phyloP scores from a whole-genome alignment of 2,888 invertebrate genomes.

The Trissolcus japonicus region DNA sequence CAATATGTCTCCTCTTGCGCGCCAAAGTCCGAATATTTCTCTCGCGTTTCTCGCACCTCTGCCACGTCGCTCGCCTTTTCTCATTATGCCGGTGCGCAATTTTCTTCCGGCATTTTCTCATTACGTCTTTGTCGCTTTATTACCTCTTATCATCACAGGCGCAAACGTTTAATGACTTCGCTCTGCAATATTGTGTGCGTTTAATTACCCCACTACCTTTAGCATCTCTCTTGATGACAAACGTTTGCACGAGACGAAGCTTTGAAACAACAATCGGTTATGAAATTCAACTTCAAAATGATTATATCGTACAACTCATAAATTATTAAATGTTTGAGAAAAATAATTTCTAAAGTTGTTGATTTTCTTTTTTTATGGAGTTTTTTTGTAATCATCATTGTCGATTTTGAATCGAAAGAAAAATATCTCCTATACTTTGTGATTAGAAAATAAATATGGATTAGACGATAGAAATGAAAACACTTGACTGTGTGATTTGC shows the following conservation, averaged over 20 bases:
- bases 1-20: constrained; percentile 65
- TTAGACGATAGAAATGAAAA: background rate
- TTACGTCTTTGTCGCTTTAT: constrained; percentile 43
- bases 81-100: constrained; percentile 39
- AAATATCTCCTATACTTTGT: too few species aligned
- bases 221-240: too few species aligned
- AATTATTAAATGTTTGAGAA: too few species aligned
- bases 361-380: too few species aligned
- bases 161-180: constrained; percentile 30
- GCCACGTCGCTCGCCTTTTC: constrained; percentile 25
- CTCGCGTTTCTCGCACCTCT: constrained; percentile 48
- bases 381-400: too few species aligned
- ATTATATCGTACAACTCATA: too few species aligned
- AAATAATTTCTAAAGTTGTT: too few species aligned
- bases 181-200: constrained; percentile 24
- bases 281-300: too few species aligned
- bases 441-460: background rate
- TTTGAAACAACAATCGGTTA: too few species aligned
- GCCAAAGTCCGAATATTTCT: constrained; percentile 57
- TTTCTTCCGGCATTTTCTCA: constrained; percentile 36
- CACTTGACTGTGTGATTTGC: background rate
- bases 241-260: background rate
- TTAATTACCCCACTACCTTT: constrained; percentile 15
- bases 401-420: too few species aligned
- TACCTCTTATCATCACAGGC: constrained; percentile 36